Percentiles rank a stretch among this genome's conserved stretches.
Conservation (phyloP, 2,888 invertebrate genomes). For the Troglohyphantes excavatus region DNA sequence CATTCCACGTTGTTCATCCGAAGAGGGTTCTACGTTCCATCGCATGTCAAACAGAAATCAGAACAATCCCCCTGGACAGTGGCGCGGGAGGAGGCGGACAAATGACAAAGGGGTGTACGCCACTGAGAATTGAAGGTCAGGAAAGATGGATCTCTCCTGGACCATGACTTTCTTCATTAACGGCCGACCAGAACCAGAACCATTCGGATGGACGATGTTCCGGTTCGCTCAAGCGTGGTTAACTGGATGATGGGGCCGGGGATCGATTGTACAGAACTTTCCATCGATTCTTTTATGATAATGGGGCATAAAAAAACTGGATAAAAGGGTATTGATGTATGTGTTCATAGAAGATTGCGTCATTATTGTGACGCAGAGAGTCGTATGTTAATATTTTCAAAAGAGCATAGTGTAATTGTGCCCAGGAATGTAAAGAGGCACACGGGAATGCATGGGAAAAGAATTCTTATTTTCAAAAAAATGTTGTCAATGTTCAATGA, state of each 20-base stretch:
- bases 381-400: too few relatives aligned
- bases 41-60: constrained; percentile 39
- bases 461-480: too few relatives aligned
- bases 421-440: too few relatives aligned
- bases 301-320: too few relatives aligned
- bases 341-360: not conserved
- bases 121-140: constrained; percentile 51
- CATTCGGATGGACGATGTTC: not conserved
- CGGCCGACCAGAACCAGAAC: constrained; percentile 17
- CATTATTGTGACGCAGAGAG: not conserved
- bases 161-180: constrained; percentile 70
- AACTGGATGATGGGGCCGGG: constrained; percentile 35
- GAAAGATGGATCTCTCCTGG: constrained; percentile 29
- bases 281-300: not conserved
- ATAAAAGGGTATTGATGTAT: not conserved
- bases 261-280: constrained; percentile 29
- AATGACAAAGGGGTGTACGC: not conserved
- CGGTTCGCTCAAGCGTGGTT: constrained; percentile 15
- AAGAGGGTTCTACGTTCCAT: not conserved
- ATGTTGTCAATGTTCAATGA: too few relatives aligned
- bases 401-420: too few relatives aligned
- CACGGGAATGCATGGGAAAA: too few relatives aligned
- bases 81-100: not conserved
- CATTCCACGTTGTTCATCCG: not conserved
- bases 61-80: not conserved